phyloP scores from a whole-genome alignment of 2,797 vertebrate genomes.

The Babyrousa celebensis region DNA sequence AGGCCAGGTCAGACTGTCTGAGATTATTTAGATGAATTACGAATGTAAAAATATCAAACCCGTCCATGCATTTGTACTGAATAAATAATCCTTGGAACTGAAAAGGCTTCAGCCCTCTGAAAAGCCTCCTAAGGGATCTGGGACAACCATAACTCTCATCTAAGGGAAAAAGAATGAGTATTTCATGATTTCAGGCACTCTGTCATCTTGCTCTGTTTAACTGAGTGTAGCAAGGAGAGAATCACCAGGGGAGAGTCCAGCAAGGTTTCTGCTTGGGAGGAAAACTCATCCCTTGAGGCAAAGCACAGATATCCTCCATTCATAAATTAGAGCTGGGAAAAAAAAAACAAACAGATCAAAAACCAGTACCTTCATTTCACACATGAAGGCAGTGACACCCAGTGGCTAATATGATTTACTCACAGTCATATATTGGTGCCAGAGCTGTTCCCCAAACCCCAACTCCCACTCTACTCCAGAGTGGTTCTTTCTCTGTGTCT shows the following conservation, averaged over 20 bases:
- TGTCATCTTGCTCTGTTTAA: neutral
- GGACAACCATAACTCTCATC: neutral
- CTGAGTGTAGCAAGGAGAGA: neutral
- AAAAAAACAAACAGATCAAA: neutral
- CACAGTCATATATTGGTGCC: neutral
- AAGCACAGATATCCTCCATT: neutral
- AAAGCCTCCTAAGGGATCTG: neutral
- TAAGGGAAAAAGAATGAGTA: neutral
- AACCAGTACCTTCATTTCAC: neutral
- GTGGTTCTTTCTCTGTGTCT: neutral
- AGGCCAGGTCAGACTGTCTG: neutral
- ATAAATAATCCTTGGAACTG: neutral
- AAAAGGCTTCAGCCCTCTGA: neutral
- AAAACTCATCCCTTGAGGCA: neutral
- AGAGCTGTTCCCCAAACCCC: neutral
- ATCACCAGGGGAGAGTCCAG: neutral
- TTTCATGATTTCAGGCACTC: neutral
- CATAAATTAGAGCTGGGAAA: conserved; percentile 43
- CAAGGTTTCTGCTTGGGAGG: neutral
- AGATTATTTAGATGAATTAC: neutral
- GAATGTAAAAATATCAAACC: neutral
- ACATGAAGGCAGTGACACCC: conserved; percentile 8
- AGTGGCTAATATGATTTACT: neutral
- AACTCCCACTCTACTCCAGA: neutral
- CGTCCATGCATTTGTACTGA: neutral